phyloP scores from a whole-genome alignment of 1,140 invertebrate species.

The Drosophila sucinea region DNA sequence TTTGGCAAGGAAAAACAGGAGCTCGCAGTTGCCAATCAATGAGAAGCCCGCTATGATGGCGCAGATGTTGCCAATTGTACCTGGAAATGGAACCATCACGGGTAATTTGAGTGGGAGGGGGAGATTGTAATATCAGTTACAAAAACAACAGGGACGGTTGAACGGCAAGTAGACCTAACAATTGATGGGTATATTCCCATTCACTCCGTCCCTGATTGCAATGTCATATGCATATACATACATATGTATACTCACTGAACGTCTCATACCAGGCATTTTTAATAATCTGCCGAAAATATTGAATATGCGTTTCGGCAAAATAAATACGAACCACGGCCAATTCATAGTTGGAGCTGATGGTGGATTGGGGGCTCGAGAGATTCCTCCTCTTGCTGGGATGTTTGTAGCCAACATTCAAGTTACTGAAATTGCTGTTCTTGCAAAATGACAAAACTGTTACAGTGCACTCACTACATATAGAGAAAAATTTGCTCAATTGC shows the following conservation, averaged over 20 bases:
- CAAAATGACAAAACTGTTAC: constrained; percentile 68
- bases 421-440: constrained; percentile 48
- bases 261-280: constrained; percentile 73
- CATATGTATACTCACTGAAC: constrained; percentile 65
- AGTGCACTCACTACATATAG: constrained; percentile 18
- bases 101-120: constrained; percentile 16
- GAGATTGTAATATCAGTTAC: constrained; percentile 22
- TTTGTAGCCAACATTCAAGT: constrained; percentile 33
- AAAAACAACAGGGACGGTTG: not conserved
- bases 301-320: constrained; percentile 79
- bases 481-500: not conserved
- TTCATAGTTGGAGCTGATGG: constrained; percentile 35
- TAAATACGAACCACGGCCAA: constrained; percentile 71
- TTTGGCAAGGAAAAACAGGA: constrained; percentile 77
- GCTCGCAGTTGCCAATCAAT: constrained; percentile 79
- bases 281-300: constrained; percentile 80
- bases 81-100: constrained; percentile 43
- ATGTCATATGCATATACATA: constrained; percentile 13
- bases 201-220: constrained; percentile 8
- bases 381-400: not conserved
- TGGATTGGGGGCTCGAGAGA: constrained; percentile 6
- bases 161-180: not conserved
- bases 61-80: constrained; percentile 80
- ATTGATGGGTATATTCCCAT: no score
- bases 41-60: constrained; percentile 81